These are phyloP conservation scores for Perithous albicinctus DNA, from an alignment of 2,888 invertebrate species.

Conservation along the genomic window DNA sequence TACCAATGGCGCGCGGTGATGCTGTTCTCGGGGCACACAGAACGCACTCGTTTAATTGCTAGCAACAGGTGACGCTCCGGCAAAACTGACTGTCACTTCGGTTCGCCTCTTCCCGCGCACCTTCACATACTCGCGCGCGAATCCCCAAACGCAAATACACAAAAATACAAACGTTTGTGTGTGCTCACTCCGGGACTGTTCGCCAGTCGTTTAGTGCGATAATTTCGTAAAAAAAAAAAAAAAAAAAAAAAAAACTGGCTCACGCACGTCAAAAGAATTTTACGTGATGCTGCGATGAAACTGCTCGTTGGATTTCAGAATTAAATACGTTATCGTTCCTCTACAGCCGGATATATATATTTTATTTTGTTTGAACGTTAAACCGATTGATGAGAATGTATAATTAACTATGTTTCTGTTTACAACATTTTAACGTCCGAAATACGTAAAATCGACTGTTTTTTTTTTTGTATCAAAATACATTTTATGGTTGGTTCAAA, in stretches of 20 bases:
- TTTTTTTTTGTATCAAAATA: not conserved
- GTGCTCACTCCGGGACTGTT: not conserved
- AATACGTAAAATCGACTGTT: too few relatives aligned
- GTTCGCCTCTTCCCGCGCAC: conserved; percentile 24
- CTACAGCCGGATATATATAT: too few relatives aligned
- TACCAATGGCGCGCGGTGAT: conserved; percentile 34
- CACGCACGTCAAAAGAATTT: not conserved
- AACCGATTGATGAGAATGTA: too few relatives aligned
- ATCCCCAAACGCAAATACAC: conserved; percentile 27
- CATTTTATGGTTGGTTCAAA: not conserved
- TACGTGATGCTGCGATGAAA: not conserved
- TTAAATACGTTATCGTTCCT: too few relatives aligned
- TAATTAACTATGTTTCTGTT: too few relatives aligned
- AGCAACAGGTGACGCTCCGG: conserved; percentile 79
- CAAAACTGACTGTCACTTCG: conserved; percentile 63
- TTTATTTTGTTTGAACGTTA: too few relatives aligned
- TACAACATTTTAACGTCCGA: too few relatives aligned
- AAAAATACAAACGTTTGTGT: conserved; percentile 7
- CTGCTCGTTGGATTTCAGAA: not conserved
- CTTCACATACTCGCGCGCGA: conserved; percentile 1
- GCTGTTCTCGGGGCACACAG: conserved; percentile 40
- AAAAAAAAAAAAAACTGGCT: too few relatives aligned
- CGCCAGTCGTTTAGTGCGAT: not conserved
- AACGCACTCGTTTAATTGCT: conserved; percentile 77
- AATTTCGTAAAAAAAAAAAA: conserved; percentile 44